These are phyloP conservation scores for Tragelaphus scriptus DNA, from an alignment of 2,113 vertebrate genomes.

Conservation along the genomic window DNA sequence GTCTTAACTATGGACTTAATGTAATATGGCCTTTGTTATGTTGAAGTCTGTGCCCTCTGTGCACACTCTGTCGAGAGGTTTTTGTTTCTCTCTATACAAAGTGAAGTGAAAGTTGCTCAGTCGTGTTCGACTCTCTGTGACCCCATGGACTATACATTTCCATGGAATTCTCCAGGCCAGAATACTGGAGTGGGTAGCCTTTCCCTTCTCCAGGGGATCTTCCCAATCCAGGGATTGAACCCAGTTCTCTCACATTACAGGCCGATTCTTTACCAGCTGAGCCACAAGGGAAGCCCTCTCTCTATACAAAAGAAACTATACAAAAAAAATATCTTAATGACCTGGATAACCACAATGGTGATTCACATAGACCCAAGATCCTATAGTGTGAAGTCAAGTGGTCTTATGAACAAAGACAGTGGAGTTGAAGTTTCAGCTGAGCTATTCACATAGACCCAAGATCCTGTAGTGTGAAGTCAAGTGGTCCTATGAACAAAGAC, in stretches of 20 bases:
- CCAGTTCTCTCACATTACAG: too few relatives aligned
- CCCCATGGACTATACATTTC: too few relatives aligned
- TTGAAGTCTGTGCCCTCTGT: background rate
- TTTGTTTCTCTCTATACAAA: background rate
- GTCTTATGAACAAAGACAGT: background rate
- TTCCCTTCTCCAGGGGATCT: too few relatives aligned
- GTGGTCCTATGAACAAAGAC: too few relatives aligned
- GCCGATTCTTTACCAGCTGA: too few relatives aligned
- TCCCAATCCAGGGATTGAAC: too few relatives aligned
- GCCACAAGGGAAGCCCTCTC: too few relatives aligned
- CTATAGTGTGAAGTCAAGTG: background rate
- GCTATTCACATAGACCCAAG: background rate
- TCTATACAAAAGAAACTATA: background rate
- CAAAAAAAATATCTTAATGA: background rate
- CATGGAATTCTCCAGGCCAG: too few relatives aligned
- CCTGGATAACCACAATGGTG: rapidly evolving
- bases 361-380: background rate
- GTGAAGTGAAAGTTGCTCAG: too few relatives aligned
- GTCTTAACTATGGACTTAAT: background rate
- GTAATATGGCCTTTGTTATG: background rate
- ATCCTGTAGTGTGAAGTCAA: too few relatives aligned
- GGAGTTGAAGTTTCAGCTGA: background rate
- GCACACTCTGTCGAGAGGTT: background rate
- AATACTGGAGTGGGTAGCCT: too few relatives aligned
- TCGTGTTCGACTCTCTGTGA: too few relatives aligned